Percentiles rank a stretch among this genome's conserved stretches.
Conservation (phyloP, 2,113 vertebrate genomes). For the Benitochromis conjunctus region DNA sequence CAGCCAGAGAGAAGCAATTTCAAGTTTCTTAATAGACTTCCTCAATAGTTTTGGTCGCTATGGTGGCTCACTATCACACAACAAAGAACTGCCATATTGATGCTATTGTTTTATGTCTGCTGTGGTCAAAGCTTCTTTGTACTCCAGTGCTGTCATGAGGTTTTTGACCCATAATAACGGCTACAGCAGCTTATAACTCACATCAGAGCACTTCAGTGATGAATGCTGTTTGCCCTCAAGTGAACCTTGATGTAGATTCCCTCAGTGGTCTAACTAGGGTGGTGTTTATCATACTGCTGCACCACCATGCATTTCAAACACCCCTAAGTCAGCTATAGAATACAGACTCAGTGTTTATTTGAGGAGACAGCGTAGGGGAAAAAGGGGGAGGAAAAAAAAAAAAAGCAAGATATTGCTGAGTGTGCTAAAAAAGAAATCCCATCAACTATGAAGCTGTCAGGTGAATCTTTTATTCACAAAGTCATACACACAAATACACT, state of each 20-base stretch:
- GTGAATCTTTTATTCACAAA: constrained; percentile 15
- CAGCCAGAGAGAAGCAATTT: constrained; percentile 53
- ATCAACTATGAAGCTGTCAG: constrained; percentile 53
- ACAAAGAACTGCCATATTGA: constrained; percentile 23
- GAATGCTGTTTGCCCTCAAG: constrained; percentile 14
- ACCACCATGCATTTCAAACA: constrained; percentile 44
- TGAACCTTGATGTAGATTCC: constrained; percentile 44
- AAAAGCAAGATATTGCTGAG: constrained; percentile 48
- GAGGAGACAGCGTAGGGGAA: background rate
- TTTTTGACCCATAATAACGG: constrained; percentile 41
- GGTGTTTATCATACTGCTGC: constrained; percentile 16
- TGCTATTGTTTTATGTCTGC: constrained; percentile 31
- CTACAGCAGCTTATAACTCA: constrained; percentile 26
- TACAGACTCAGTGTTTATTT: constrained; percentile 37
- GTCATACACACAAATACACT: background rate
- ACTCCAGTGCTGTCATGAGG: background rate
- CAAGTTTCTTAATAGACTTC: constrained; percentile 39
- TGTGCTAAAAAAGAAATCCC: constrained; percentile 43
- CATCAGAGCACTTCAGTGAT: constrained; percentile 32
- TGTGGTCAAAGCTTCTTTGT: constrained; percentile 28
- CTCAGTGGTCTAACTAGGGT: background rate
- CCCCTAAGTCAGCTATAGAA: constrained; percentile 32
- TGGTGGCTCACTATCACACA: constrained; percentile 16
- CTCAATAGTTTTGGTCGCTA: constrained; percentile 19
- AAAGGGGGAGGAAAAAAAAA: background rate